Conservation (phyloP, 2,797 vertebrate species). For the Danionella dracula region DNA sequence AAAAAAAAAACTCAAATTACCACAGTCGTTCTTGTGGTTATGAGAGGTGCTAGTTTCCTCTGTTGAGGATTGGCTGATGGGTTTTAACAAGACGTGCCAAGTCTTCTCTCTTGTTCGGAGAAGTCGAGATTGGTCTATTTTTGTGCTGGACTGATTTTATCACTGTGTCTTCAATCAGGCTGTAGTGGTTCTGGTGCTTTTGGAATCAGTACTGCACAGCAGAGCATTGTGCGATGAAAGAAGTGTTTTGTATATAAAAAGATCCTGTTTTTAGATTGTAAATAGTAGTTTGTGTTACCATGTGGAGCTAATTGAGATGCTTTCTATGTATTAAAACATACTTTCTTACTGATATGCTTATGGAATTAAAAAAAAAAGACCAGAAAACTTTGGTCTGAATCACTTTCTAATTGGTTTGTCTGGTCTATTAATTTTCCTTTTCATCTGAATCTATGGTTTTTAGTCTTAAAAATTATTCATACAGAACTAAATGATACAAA, state of each 20-base stretch:
- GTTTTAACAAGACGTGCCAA: background rate
- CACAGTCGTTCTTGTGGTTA: constrained; percentile 12
- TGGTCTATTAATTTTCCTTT: too few relatives aligned
- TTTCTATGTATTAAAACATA: constrained; percentile 16
- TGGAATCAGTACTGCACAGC: background rate
- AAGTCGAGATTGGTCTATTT: constrained; percentile 12
- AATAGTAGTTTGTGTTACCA: constrained; percentile 45
- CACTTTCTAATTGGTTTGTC: background rate
- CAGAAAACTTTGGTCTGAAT: constrained; percentile 25
- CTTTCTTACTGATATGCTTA: constrained; percentile 35
- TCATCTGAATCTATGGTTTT: too few relatives aligned
- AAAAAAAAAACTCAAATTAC: too few relatives aligned
- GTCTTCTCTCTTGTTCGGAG: background rate
- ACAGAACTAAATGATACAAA: too few relatives aligned
- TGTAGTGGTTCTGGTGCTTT: background rate
- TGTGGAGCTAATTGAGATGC: constrained; percentile 24
- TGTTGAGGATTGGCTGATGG: background rate
- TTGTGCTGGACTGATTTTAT: background rate
- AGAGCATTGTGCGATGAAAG: constrained; percentile 35
- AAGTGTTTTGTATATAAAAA: constrained; percentile 49
- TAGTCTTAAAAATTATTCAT: too few relatives aligned
- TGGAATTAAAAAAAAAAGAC: constrained; percentile 40
- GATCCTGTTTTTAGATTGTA: constrained; percentile 47
- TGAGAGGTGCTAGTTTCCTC: constrained; percentile 43
- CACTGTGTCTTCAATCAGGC: constrained; percentile 4